These are phyloP conservation scores for Muscicapa adusta DNA, from an alignment of 2,113 vertebrate genomes.

Conservation along the genomic window DNA sequence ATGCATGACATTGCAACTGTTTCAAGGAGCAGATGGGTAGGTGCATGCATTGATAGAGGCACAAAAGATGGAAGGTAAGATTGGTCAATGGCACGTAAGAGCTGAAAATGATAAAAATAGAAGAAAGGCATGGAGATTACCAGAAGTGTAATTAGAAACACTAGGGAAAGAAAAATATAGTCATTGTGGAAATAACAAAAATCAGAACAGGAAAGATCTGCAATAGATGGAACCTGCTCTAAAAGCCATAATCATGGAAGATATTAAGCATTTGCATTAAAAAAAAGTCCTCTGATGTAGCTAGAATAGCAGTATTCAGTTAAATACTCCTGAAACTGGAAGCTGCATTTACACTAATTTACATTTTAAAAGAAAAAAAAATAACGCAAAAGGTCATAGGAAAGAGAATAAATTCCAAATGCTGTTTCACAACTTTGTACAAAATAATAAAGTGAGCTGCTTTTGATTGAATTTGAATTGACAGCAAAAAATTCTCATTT, in stretches of 20 bases:
- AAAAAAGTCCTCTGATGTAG: background rate
- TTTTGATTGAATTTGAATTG: conserved; percentile 53
- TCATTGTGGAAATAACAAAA: background rate
- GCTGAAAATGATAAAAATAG: background rate
- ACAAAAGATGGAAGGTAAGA: background rate
- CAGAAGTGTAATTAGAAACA: background rate
- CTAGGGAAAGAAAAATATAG: background rate
- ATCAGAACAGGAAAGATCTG: background rate
- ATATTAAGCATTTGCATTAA: background rate
- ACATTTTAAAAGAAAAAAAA: conserved; percentile 38
- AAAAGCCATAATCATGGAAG: background rate
- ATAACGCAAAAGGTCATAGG: background rate
- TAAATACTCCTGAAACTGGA: background rate
- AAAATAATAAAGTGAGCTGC: conserved; percentile 1
- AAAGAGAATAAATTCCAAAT: conserved; percentile 29
- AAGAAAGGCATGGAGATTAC: background rate
- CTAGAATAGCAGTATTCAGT: background rate
- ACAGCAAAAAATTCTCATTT: conserved; percentile 42
- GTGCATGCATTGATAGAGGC: background rate
- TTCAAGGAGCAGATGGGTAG: background rate
- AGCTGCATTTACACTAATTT: conserved; percentile 8
- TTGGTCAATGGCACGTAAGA: background rate
- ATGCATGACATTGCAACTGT: background rate
- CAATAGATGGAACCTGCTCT: background rate
- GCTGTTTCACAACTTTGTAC: conserved; percentile 22